Evolutionary conservation across 2,888 invertebrate species (phyloP).

Genomic region (Meloe dianella): DNA sequence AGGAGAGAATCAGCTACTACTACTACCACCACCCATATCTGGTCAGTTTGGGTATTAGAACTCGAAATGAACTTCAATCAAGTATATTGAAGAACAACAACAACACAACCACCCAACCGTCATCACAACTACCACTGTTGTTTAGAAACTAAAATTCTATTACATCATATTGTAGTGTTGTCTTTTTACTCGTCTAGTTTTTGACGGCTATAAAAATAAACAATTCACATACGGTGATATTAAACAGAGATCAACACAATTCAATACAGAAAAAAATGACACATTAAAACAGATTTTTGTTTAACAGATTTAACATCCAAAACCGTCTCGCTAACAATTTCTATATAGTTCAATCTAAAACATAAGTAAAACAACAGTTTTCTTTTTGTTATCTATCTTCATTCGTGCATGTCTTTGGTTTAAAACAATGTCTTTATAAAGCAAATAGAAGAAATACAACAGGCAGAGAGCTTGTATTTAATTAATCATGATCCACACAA

Average conservation of each 20-base stretch:
- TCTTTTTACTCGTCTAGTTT: neutral
- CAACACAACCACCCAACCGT: neutral
- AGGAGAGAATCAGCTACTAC: neutral
- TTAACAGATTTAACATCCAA: neutral
- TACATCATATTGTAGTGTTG: neutral
- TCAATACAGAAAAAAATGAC: neutral
- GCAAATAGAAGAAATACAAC: neutral
- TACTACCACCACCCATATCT: neutral
- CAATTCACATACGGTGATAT: conserved; percentile 1
- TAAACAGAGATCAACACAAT: conserved; percentile 2
- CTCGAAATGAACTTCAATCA: conserved; percentile 4
- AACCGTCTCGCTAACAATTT: too few relatives aligned
- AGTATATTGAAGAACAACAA: neutral
- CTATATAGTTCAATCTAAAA: too few relatives aligned
- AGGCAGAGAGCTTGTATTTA: neutral
- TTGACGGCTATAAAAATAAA: conserved; percentile 5
- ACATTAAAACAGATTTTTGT: neutral
- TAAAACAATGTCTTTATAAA: neutral
- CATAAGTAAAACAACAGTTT: too few relatives aligned
- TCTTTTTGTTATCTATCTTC: too few relatives aligned
- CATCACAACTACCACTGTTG: neutral
- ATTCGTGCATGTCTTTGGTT: neutral
- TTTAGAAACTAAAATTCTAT: neutral
- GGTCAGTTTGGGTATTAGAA: neutral
- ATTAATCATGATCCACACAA: neutral